Base-by-base conservation (phyloP, 1,140 invertebrate genomes). In the Leguminivora glycinivorella region DNA sequence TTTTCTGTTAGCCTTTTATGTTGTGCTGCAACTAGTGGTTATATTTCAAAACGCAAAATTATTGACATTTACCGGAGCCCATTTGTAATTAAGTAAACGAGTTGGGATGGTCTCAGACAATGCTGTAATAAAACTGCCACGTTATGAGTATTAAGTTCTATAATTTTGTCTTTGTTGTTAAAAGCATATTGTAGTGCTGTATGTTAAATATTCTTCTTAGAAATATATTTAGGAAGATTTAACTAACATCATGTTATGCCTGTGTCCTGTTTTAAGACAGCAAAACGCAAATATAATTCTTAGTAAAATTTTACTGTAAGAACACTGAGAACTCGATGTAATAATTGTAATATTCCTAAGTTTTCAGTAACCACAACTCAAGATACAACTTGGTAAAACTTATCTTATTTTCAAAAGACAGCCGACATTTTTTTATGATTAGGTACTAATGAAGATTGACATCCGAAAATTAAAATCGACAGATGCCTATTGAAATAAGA, bases 21-120 rank as follows among this genome's bases (percentile, higher is more conserved):
- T 63, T 63, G 58, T 34, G 4, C 22, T 19, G 17, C 47, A 22
- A 5, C n/a, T 9, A 52, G 24, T 58, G 22, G 22, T 58, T 58
- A 58, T 12, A 4, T 58, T 52, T 52, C 17, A 52, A 63, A 63
- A 63, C 26, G 14, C 25, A 63, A 31, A 63, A 63, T 63, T 29
- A 63, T 26, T 31, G 58, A 63, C 58, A 63, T 63, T 63, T 31
- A 63, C 22, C 26, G 22, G 24, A 58, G 24, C 56, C 58, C 25
- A 29, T 29, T 63, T 31, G 58, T 63, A 63, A 63, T 63, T 63
- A 63, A 63, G 25, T 31, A 17, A 63, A 63, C 58, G 58, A 63
- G 26, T n/a, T 63, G 58, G 58, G 58, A 52, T 52, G 58, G 58
- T 7, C 58, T 6, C 58, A 31, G 58, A 63, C 58, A 63, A 63